Base-by-base conservation (phyloP, 1,140 invertebrate genomes). In the Lasioglossum baleicum region DNA sequence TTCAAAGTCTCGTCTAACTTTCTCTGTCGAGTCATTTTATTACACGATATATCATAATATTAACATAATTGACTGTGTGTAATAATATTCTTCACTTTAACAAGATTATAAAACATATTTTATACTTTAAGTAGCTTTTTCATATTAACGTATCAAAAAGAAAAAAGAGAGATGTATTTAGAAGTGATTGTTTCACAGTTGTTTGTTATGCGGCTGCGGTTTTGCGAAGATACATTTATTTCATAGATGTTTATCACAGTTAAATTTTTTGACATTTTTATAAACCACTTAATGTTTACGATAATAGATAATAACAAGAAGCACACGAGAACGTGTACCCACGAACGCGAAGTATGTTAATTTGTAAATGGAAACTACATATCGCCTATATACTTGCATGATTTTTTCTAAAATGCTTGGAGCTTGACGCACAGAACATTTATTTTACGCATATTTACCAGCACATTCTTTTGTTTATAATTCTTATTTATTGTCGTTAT, bases 371-470 rank as follows among this genome's bases (percentile, higher is more conserved):
- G 51, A 71, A 72, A 82, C 64, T 74, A 56, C 73, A 77, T 78
- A 74, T 77, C 68, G 66, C 74, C 68, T 77, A 70, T 77, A 73
- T 75, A 79, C 60, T 82, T 81, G 86, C 86, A 88, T 87, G 86
- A 69, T 80, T 26, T 61, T 11, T 15, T 48, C 31, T 75, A 68
- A 53, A 73, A 75, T 83, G 84, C 81, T 87, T 89, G 65, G 87
- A 67, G 87, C 87, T 83, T 88, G 68, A 81, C 66, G 82, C 83
- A 86, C 83, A 82, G 69, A 75, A 75, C 44, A 73, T 70, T 84
- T 70, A 77, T 78, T 83, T 87, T 66, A 69, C 70, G 51, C 60
- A 53, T 79, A 77, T 71, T 75, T 82, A 72, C 7, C 22, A 60
- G 79, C 83, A 88, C 83, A 75, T 72, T 61, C 74, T 58, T 51